Conservation (phyloP, 1,140 invertebrate genomes). For the Macrobrachium rosenbergii region DNA sequence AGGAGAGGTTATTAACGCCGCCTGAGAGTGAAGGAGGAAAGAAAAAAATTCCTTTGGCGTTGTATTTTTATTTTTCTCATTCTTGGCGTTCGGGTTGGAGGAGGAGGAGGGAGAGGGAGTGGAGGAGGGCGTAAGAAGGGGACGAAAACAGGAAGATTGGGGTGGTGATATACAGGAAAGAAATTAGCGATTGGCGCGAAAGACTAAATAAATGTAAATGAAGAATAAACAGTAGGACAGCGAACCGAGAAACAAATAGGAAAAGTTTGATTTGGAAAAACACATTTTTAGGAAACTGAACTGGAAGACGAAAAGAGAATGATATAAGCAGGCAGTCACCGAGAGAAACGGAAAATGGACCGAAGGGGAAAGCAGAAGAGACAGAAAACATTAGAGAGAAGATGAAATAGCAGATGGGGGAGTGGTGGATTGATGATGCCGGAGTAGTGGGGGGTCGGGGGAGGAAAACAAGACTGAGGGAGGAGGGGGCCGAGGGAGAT, state of each 20-base stretch:
- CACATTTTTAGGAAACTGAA: not conserved
- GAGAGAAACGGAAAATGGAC: not conserved
- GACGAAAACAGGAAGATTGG: not conserved
- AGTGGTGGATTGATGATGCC: not conserved
- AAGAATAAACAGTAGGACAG: no score
- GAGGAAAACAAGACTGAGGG: not conserved
- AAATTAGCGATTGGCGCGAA: no score
- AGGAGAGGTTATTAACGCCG: no score
- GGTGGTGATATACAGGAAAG: no score
- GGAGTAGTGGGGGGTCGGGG: not conserved
- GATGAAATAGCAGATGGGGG: not conserved
- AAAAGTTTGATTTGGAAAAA: not conserved
- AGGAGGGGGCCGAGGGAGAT: not conserved
- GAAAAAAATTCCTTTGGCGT: not conserved
- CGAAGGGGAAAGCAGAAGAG: constrained; percentile 10
- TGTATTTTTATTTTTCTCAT: not conserved
- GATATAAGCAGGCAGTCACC: not conserved
- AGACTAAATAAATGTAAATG: no score
- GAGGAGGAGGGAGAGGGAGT: not conserved
- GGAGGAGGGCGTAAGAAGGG: not conserved
- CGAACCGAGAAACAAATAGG: not conserved
- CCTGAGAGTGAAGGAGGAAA: not conserved
- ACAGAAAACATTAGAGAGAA: constrained; percentile 14
- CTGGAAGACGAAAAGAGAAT: not conserved
- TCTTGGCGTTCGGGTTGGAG: not conserved